Base-by-base conservation (phyloP, 2,113 vertebrate genomes). In the Spea multiplicata region DNA sequence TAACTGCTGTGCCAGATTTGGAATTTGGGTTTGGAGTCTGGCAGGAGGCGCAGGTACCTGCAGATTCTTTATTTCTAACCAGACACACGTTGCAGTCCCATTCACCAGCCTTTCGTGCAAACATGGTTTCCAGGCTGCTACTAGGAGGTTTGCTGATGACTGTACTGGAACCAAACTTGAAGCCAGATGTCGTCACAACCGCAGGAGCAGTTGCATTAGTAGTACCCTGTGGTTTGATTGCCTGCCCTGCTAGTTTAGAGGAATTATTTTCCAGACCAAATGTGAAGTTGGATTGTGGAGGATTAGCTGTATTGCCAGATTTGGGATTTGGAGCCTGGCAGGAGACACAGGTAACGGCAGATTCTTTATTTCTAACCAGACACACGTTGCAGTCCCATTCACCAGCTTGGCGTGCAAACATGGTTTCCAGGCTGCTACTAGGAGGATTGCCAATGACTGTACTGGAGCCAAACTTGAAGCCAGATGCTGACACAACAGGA, bases 361-460 rank as follows among this genome's bases (percentile, higher is more conserved):
- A 84, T 7, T 86, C 78, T 61, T 93, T 80, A 0, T 97, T 97
- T 88, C 91, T 92, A 66, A 90, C 83, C 14, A 75, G 88, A 83
- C 94, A 95, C 6, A 10, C 8, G 55, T 82, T 87, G 85, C 95
- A 96, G 71, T 96, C 91, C 95, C 95, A 96, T 3, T 94, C 86
- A 30, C 91, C 93, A 66, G 90, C 90, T 17, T 94, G 96, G 83
- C 89, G 94, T 46, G 74, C 0, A 88, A 96, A 95, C 80, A 88
- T 87, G 12, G 86, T 88, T 81, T 86, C 92, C 82, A 96, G 85
- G 0, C 88, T 87, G 84, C 78, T 81, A 67, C 87, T 91, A 75
- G 78, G 83, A 5, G 81, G 68, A 67, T 86, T 89, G 81, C 50
- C 83, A 74, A 64, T 50, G 47, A 86, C 87, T 69, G 76, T 47